Base-by-base conservation (phyloP, 2,888 invertebrate species). In the Hofmannophila pseudospretella region DNA sequence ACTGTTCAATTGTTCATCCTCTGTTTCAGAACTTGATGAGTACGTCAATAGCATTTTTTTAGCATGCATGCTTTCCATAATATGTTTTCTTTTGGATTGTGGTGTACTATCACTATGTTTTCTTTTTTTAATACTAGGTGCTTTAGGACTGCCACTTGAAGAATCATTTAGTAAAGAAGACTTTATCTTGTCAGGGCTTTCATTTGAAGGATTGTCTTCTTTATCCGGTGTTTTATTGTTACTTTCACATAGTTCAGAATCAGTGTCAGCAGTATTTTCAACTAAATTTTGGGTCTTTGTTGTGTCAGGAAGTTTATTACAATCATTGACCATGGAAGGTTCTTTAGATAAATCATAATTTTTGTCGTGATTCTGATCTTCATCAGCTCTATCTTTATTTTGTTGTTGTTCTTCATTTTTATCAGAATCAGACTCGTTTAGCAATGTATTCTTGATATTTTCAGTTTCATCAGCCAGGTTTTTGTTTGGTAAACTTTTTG, bases 11-110 rank as follows among this genome's bases (percentile, higher is more conserved):
- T 65, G 47, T 41, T 79, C 74, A 63, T 79, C 76, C 36, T 77
- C 79, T 29, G 71, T 67, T 29, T 80, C 85, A 4, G 85, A 84
- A 51, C 78, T 77, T 16, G 79, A 76, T 25, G 77, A 75, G 47
- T 74, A 66, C 23, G 57, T 56, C 3, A 81, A 46, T 7, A 79
- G 54, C 61, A 63, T 74, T 60, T 69, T 73, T 44, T 78, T 85
- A 12, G 77, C 80, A 50, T 74, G 54, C 49, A 72, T 69, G 49
- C 67, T 74, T 54, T 78, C 71, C 56, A 64, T 72, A 1, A 68
- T 66, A 39, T 54, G 51, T 49, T 73, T 78, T 42, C 66, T 58
- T 52, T 65, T 71, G 11, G 56, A 64, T 32, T 54, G 58, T 47
- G 47, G 54, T 34, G 54, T 57, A 50, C 36, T 50, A 3, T 26